Conservation (phyloP, 2,888 invertebrate genomes). For the Brassicogethes aeneus region DNA sequence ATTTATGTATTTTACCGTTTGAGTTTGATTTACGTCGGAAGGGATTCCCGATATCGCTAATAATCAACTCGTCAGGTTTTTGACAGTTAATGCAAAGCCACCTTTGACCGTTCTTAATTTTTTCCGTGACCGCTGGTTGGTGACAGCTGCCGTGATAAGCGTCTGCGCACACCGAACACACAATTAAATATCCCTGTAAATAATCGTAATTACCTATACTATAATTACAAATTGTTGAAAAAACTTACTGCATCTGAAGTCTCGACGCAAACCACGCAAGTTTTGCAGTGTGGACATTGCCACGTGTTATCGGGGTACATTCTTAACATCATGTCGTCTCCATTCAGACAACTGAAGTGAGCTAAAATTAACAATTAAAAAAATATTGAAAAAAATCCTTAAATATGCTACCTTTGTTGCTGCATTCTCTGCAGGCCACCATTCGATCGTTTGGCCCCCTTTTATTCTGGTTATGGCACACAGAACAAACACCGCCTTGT, state of each 20-base stretch:
- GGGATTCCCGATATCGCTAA: constrained; percentile 28
- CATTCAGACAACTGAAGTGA: constrained; percentile 59
- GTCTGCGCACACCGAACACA: constrained; percentile 70
- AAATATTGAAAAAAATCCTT: background rate
- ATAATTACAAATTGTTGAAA: constrained; percentile 3
- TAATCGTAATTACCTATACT: background rate
- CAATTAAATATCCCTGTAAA: constrained; percentile 29
- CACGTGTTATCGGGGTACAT: constrained; percentile 61
- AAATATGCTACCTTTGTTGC: constrained; percentile 47
- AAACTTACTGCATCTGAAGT: constrained; percentile 60
- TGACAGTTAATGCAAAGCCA: constrained; percentile 67
- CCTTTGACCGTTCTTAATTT: constrained; percentile 49
- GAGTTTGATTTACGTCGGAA: background rate
- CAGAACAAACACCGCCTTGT: constrained; percentile 53
- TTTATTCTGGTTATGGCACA: constrained; percentile 51
- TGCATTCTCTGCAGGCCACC: constrained; percentile 63
- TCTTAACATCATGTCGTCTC: constrained; percentile 56
- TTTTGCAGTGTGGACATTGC: constrained; percentile 88
- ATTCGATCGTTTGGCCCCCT: constrained; percentile 53
- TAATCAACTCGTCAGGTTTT: constrained; percentile 35
- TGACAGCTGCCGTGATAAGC: constrained; percentile 79
- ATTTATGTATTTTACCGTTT: constrained; percentile 7
- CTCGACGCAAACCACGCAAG: constrained; percentile 73
- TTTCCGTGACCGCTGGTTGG: constrained; percentile 54
- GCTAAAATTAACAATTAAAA: constrained; percentile 39